Percentiles rank a stretch among this genome's conserved stretches.
phyloP scores from a whole-genome alignment of 2,113 vertebrate genomes.

The Scalopus aquaticus region DNA sequence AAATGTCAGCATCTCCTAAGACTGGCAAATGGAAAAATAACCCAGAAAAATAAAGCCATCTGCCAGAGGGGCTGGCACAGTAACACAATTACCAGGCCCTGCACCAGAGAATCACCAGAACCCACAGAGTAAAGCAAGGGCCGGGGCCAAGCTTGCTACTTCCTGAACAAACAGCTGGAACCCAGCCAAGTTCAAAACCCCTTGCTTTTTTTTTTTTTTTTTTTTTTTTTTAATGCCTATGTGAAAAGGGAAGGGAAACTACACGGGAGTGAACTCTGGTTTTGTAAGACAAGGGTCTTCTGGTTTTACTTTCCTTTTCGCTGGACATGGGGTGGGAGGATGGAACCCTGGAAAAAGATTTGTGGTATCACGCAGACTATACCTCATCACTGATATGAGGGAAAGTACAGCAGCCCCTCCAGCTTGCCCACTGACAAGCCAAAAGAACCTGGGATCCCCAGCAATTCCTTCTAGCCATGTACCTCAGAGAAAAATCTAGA shows the following conservation, averaged over 20 bases:
- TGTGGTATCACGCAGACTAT: not conserved
- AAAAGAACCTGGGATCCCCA: not conserved
- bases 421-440: not conserved
- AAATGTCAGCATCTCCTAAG: slow-evolving; percentile 18
- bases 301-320: slow-evolving; percentile 2
- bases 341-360: not conserved
- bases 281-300: not conserved
- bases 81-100: not conserved
- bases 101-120: not conserved
- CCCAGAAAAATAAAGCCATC: slow-evolving; percentile 19
- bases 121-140: not conserved
- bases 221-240: not conserved
- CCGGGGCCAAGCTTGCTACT: accelerated
- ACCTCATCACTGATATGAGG: not conserved
- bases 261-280: not conserved
- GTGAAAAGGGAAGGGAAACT: slow-evolving; percentile 58
- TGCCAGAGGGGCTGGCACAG: not conserved
- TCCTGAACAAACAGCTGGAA: not conserved
- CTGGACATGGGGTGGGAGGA: not conserved
- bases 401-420: not conserved
- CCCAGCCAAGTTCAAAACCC: not conserved
- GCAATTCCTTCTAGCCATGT: not conserved
- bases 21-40: not conserved
- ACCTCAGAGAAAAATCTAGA: not conserved
- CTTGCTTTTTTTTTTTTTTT: not conserved